phyloP scores from a whole-genome alignment of 2,797 vertebrate genomes.

The Prionace glauca region DNA sequence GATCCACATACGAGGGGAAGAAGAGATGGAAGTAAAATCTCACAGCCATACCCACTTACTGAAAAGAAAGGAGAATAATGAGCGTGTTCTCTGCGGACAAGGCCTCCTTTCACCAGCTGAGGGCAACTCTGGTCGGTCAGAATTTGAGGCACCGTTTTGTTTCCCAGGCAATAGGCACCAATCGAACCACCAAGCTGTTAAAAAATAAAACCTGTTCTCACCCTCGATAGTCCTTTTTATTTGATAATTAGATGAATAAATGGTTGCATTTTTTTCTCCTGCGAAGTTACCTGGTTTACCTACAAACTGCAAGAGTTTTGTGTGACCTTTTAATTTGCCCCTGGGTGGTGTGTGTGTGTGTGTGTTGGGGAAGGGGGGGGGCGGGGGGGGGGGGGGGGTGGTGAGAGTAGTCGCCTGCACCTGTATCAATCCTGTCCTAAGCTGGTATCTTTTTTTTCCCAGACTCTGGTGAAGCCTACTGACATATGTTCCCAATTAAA shows the following conservation, averaged over 20 bases:
- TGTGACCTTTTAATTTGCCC: not conserved
- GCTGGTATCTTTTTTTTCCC: slow-evolving; percentile 16
- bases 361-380: not conserved
- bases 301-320: not conserved
- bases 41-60: too few species aligned
- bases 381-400: not conserved
- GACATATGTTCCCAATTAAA: slow-evolving; percentile 33
- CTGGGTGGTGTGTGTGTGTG: too few species aligned
- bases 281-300: not conserved
- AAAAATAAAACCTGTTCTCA: not conserved
- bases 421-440: slow-evolving; percentile 9
- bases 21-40: not conserved
- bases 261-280: not conserved
- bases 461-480: slow-evolving; percentile 18
- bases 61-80: not conserved
- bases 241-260: not conserved
- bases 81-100: slow-evolving; percentile 3
- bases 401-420: not conserved
- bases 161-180: not conserved
- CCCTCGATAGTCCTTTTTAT: not conserved
- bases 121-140: slow-evolving; percentile 28
- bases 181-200: not conserved
- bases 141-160: not conserved
- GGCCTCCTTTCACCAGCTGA: slow-evolving; percentile 32
- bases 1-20: too few species aligned